Conservation (phyloP, 2,113 vertebrate species). For the Sus scrofa region DNA sequence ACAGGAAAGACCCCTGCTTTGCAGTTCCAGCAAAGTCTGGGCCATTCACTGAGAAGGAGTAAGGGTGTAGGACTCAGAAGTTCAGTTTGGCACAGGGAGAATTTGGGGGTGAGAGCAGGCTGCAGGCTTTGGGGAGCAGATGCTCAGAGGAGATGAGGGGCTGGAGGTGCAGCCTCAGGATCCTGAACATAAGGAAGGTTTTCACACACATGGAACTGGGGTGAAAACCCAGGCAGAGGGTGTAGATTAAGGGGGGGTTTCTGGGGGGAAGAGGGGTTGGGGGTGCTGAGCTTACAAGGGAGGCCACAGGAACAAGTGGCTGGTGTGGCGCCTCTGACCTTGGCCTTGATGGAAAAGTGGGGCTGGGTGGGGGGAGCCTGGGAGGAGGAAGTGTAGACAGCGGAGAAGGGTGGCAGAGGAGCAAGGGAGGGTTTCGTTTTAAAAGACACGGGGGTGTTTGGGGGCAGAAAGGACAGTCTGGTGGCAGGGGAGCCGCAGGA, state of each 20-base stretch:
- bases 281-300: neutral
- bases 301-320: neutral
- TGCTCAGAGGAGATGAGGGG: neutral
- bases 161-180: neutral
- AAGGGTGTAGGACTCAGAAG: neutral
- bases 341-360: neutral
- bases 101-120: neutral
- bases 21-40: neutral
- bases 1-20: neutral
- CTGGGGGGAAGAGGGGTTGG: too few species aligned
- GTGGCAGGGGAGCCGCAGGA: neutral
- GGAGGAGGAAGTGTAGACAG: neutral
- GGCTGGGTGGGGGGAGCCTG: neutral
- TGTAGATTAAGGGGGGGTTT: neutral
- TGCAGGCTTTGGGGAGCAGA: neutral
- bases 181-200: fast-evolving
- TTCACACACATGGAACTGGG: neutral
- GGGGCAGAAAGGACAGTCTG: neutral
- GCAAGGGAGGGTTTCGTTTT: neutral
- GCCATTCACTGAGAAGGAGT: neutral
- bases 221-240: neutral
- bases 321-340: neutral
- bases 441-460: neutral
- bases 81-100: neutral
- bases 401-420: neutral